Evolutionary conservation across 2,113 vertebrate species (phyloP), one percentile per base, ranked within the genome.

Genomic region (Salvator merianae): DNA sequence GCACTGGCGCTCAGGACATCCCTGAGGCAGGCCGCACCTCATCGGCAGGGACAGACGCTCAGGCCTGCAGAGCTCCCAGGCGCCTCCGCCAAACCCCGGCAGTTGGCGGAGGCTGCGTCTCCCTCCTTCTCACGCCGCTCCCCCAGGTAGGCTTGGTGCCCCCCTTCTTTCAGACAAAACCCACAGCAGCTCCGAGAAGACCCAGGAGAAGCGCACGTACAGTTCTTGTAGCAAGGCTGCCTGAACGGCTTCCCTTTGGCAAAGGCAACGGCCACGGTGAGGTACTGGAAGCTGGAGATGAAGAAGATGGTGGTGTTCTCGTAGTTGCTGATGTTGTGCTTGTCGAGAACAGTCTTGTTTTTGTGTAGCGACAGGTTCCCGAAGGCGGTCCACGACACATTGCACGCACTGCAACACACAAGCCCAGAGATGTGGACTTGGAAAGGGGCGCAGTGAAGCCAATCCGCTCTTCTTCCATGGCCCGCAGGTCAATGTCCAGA

Each of bases 241-340:
- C 99, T 96, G 92, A 99, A 99, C 59, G 99, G 99, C 93, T 98
- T 99, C 91, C 99, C 99, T 95, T 99, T 99, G 90, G 98, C 99
- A 96, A 99, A 99, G 87, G 98, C 97, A 40, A 99, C 89, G 66
- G 98, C 98, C 80, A 99, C 97, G 77, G 98, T 97, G 93, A 99
- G 97, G 96, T 99, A 99, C 95, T 99, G 99, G 94, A 99, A 99
- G 90, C 94, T 97, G 90, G 99, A 99, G 93, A 99, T 95, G 90
- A 97, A 99, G 95, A 99, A 99, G 81, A 99, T 94, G 87, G 98
- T 99, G 86, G 98, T 99, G 94, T 99, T 99, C 95, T 99, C 98
- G 10, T 97, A 98, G 91, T 98, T 99, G 87, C 93, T 90, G 91
- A 99, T 99, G 94, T 98, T 96, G 95, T 96, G 97, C 32, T 97